These are phyloP conservation scores for Cryptosula pallasiana DNA, from an alignment of 2,888 invertebrate species.

Conservation along the genomic window DNA sequence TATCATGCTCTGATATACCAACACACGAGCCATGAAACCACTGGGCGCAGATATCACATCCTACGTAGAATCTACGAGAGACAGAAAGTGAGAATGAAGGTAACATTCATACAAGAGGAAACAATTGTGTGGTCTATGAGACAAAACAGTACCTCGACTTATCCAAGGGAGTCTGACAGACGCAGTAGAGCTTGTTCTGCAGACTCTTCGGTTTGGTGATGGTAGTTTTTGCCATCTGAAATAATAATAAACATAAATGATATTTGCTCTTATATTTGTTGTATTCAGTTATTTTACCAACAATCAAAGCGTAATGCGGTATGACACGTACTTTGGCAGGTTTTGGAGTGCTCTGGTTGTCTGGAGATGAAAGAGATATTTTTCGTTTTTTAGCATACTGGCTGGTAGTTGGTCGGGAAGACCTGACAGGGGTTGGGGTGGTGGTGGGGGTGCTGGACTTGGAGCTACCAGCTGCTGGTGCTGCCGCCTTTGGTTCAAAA, in stretches of 20 bases:
- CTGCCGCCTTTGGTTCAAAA: background rate
- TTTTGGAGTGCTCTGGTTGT: too few species aligned
- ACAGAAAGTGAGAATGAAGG: background rate
- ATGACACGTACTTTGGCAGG: too few species aligned
- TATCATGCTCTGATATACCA: constrained; percentile 84
- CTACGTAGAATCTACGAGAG: constrained; percentile 78
- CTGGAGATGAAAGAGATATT: background rate
- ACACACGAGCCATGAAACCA: constrained; percentile 99
- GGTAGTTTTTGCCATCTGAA: background rate
- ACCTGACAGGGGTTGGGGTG: background rate
- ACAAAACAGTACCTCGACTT: constrained; percentile 68
- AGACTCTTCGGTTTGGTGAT: constrained; percentile 21
- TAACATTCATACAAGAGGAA: background rate
- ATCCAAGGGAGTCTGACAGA: constrained; percentile 90
- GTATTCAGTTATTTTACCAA: too few species aligned
- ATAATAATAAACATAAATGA: background rate
- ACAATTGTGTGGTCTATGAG: background rate
- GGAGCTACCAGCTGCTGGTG: background rate
- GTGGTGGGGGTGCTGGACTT: background rate
- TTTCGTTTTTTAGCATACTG: constrained; percentile 15
- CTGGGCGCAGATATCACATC: constrained; percentile 93
- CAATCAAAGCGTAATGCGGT: too few species aligned
- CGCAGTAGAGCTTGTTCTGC: constrained; percentile 65
- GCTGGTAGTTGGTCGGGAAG: background rate
- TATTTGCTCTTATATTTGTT: too few species aligned